Base-by-base conservation (phyloP, 2,797 vertebrate species). In the Sebastes nivosus region DNA sequence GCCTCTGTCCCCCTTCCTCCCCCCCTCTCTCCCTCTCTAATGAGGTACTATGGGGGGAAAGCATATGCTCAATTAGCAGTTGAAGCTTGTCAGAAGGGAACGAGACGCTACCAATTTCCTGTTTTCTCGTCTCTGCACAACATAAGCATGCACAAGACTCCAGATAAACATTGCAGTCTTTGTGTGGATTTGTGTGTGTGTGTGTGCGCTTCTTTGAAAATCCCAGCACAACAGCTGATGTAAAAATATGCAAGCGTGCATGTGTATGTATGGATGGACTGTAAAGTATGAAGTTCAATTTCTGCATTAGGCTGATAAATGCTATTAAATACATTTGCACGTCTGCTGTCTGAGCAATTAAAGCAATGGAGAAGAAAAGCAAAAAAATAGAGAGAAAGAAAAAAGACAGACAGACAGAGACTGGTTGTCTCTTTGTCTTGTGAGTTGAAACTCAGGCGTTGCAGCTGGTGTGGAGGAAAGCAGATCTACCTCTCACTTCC, bases 61-160 rank as follows among this genome's bases (percentile, higher is more conserved):
- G 80, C 88, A 92, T 84, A 82, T 89, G 90, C 81, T 92, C 88
- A 89, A 90, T 89, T 90, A 90, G 85, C 75, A 78, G 73, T 54
- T 69, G 81, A 85, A 79, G 67, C 69, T 80, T 80, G 82, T 80
- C 90, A 86, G 85, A 86, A 78, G 76, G 84, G 79, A 88, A 72
- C 22, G 10, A 84, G 78, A 75, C n/a, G 30, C 69, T 79, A 84
- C 84, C 81, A 79, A 75, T 88, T 87, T 88, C 70, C 83, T 81
- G 82, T 88, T 85, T 87, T 82, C 72, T 82, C 58, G 8, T 78
- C 80, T 81, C 74, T 71, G 80, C 69, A 85, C 65, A 80, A 72
- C 57, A 79, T 34, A 72, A 67, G 29, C 52, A 52, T 46, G 58
- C 60, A 52, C 60, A 59, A 74, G 70, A 74, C 61, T 77, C 16